Evolutionary conservation across 2,888 invertebrate species (phyloP), one percentile per base, ranked within the genome.

Genomic region (Pammene aurita): DNA sequence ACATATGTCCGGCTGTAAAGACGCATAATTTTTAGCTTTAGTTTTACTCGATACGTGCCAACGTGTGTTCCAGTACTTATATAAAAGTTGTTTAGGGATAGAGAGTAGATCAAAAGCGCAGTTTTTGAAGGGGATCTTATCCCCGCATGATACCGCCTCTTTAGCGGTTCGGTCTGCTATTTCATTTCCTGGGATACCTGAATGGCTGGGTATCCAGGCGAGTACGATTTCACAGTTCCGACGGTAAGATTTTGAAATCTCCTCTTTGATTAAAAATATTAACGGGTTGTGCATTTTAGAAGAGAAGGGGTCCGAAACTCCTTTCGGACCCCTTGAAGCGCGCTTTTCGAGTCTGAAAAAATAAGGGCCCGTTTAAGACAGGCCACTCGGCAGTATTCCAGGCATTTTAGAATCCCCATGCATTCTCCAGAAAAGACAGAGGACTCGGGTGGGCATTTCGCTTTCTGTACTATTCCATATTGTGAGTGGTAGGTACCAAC

Each of bases 401-500:
- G 9, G 35, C 57, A 16, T 57, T 41, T 57, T 6, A 41, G 38
- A 11, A 57, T 57, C 11, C 41, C 57, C 10, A 57, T 9, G 7
- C 57, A 57, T 16, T 52, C 34, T 13, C 26, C 52, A 13, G 52
- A 13, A 4, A 52, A 52, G 2, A 52, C 52, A 0, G 52, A 52
- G 14, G 11, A 26, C 34, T 52, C 52, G 0, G 52, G 52, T 6
- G 52, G 52, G 18, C 52, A 52, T 41, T 57, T 57, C 13, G 13
- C 10, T 11, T 57, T 57, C 35, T 42, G 41, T 5, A 57, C 41
- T 4, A 57, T 57, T 7, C 16, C 16, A 18, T 18, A 57, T n/a
- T 57, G 57, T 6, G 57, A 18, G 42, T 57, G n/a, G 42, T 5
- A 57, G 38, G 16, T 41, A 7, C 57, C 57, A 10, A 57, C 57